Base-by-base conservation (phyloP, 2,113 vertebrate genomes). In the Colossoma macropomum region DNA sequence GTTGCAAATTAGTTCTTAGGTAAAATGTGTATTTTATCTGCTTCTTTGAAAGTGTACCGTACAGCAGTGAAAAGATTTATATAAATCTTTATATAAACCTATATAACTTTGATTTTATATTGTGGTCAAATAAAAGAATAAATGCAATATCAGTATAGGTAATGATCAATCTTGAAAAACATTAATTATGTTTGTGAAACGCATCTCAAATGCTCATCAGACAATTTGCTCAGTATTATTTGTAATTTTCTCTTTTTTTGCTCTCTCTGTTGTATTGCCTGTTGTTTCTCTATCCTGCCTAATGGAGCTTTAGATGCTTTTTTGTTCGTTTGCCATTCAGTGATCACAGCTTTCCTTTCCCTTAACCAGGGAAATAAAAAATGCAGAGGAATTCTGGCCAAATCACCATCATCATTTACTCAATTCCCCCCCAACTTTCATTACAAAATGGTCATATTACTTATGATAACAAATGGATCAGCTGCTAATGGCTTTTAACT, bases 401-500 rank as follows among this genome's bases (percentile, higher is more conserved):
- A 41, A 34, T 69, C 66, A 38, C 41, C 17, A 9, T 69, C 28
- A 0, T 19, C 27, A 11, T 28, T 65, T 34, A 8, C 4, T 5
- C 10, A 4, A 4, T 41, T 10, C 4, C 38, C 10, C 10, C 10
- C 38, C 10, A 5, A 5, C 38, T 27, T 4, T 59, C 38, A 9
- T 41, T 41, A 70, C 21, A 34, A 41, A 21, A 41, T 21, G 15
- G 34, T n/a, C 12, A 9, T n/a, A 41, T 70, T 70, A 70, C 68
- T 71, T n/a, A n/a, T n/a, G 23, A 41, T n/a, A 5, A 45, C 45
- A 15, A 41, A 69, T 45, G 8, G 17, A 41, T 71, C 17, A 71
- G 68, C 68, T 71, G 68, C 68, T 45, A 71, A 45, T 45, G 34
- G 11, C 34, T n/a, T 66, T 41, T 69, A n/a, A 71, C 68, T 71